phyloP scores from a whole-genome alignment of 2,888 invertebrate species.

The Tineola bisselliella region DNA sequence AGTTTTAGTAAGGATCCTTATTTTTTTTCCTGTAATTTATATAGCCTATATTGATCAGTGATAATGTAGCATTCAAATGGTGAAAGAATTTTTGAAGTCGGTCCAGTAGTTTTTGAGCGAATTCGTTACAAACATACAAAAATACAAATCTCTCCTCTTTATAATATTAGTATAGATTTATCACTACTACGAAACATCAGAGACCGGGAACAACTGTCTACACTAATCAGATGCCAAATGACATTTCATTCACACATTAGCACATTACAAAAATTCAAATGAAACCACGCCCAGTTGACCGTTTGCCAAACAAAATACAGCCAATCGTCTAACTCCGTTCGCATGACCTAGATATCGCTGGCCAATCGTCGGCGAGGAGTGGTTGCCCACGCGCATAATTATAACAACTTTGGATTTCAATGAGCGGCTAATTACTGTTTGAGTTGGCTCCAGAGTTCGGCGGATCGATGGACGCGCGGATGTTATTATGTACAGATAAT shows the following conservation, averaged over 20 bases:
- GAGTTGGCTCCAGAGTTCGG: not conserved
- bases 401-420: not conserved
- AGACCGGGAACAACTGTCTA: not conserved
- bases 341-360: not conserved
- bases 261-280: not conserved
- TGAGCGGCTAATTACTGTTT: slow-evolving; percentile 6
- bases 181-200: too few relatives aligned
- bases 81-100: too few relatives aligned
- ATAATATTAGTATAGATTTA: too few relatives aligned
- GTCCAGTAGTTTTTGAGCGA: too few relatives aligned
- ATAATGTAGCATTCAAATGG: too few relatives aligned
- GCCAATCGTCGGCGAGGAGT: not conserved
- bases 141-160: too few relatives aligned
- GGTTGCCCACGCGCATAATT: slow-evolving; percentile 8
- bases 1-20: too few relatives aligned
- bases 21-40: too few relatives aligned
- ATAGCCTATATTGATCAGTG: too few relatives aligned
- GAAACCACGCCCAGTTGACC: not conserved
- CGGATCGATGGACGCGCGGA: too few relatives aligned
- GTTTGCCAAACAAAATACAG: not conserved
- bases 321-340: not conserved
- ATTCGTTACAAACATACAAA: too few relatives aligned
- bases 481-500: too few relatives aligned
- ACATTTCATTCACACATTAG: not conserved
- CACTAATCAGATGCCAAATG: not conserved